Evolutionary conservation across 2,888 invertebrate species (phyloP).

Genomic region (Tenthredo notha): DNA sequence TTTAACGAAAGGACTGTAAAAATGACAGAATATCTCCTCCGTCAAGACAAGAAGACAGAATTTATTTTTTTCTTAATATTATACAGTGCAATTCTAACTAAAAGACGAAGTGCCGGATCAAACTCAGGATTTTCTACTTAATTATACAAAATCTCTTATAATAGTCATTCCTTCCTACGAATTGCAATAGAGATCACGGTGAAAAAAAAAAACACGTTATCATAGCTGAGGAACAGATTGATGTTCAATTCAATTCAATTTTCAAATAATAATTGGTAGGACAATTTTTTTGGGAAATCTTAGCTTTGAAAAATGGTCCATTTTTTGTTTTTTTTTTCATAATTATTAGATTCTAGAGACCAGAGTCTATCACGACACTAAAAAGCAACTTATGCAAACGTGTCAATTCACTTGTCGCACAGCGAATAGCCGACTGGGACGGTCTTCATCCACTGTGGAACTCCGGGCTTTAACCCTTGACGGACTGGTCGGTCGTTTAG

Average conservation of each 20-base stretch:
- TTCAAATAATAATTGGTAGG: not conserved
- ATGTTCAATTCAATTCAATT: not conserved
- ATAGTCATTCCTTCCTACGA: not conserved
- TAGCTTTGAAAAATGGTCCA: not conserved
- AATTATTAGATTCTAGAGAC: conserved; percentile 1
- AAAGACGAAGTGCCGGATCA: not conserved
- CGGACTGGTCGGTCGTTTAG: conserved; percentile 66
- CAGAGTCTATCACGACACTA: not conserved
- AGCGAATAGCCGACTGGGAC: conserved; percentile 63
- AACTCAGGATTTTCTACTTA: not conserved
- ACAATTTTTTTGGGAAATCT: not conserved
- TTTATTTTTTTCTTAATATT: too few species aligned
- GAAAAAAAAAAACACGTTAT: not conserved
- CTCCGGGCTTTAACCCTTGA: conserved; percentile 67
- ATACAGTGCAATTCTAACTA: not conserved
- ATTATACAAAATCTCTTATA: not conserved
- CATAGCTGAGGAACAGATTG: not conserved
- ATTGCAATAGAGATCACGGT: not conserved
- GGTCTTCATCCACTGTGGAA: conserved; percentile 67
- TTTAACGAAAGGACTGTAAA: not conserved
- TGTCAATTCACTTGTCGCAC: conserved; percentile 52
- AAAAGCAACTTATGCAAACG: not conserved
- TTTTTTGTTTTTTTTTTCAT: not conserved
- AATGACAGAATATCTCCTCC: not conserved
- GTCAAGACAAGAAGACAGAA: too few species aligned